Conservation (phyloP, 2,797 vertebrate species). For the Rhyacichthys aspro region DNA sequence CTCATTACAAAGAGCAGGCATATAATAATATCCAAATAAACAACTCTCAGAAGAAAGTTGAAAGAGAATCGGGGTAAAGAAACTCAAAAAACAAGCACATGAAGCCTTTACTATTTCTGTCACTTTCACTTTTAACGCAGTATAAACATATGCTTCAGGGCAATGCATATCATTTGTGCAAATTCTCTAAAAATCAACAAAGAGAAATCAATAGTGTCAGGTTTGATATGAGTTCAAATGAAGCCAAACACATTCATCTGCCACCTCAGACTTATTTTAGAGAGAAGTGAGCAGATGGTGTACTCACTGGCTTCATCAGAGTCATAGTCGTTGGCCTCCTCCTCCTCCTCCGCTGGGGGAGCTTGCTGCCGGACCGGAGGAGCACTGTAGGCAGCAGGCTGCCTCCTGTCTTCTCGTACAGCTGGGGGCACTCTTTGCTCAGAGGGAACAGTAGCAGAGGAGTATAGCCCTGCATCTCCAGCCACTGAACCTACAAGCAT, state of each 20-base stretch:
- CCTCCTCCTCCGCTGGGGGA: constrained; percentile 84
- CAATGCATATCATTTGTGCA: no score
- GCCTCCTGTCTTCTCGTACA: constrained; percentile 83
- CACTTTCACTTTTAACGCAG: constrained; percentile 34
- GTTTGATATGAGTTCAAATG: constrained; percentile 17
- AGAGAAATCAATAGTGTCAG: constrained; percentile 21
- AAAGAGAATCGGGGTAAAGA: constrained; percentile 25
- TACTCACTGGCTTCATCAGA: constrained; percentile 94
- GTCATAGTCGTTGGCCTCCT: constrained; percentile 94
- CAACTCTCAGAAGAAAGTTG: constrained; percentile 36
- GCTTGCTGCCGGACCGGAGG: constrained; percentile 63
- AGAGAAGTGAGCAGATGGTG: constrained; percentile 44
- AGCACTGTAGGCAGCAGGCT: constrained; percentile 68
- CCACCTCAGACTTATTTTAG: constrained; percentile 16
- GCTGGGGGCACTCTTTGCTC: constrained; percentile 72
- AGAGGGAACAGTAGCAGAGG: constrained; percentile 44
- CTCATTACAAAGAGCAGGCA: constrained; percentile 26
- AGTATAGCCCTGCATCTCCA: constrained; percentile 64
- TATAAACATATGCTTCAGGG: constrained; percentile 30
- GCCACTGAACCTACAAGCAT: constrained; percentile 49
- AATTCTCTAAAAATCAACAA: constrained; percentile 23
- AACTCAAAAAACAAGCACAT: constrained; percentile 25
- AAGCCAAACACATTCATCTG: constrained; percentile 28
- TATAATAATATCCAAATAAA: constrained; percentile 42
- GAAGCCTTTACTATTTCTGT: constrained; percentile 47